Base-by-base conservation (phyloP, 2,888 invertebrate species). In the Stenolophus ochropezus region DNA sequence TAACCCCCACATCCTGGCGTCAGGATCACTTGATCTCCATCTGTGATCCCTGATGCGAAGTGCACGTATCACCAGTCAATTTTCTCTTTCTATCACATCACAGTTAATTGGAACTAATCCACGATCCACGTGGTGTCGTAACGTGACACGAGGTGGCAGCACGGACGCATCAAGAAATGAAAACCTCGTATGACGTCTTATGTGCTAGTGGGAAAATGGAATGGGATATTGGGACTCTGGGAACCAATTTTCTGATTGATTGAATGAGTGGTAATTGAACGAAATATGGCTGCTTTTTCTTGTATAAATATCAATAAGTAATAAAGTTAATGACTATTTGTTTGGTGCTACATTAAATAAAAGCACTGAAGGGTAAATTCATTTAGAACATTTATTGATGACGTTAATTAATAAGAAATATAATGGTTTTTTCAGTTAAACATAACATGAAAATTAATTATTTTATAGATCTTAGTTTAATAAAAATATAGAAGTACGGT, bases 21-120 rank as follows among this genome's bases (percentile, higher is more conserved):
- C 27, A 69, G 33, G 65, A 69, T 61, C 23, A 61, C 33, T 69
- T 69, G 33, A 69, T 69, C 27, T 18, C 33, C 18, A 58, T 21
- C 11, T 58, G 20, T n/a, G 20, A 8, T 20, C 58, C 21, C 58
- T 21, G 1, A 65, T 5, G 65, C 27, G 23, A 4, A 25, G 18
- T 18, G 53, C 53, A 69, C 49, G 25, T 14, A 27, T 16, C 65
- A 11, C 14, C 14, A 77, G 23, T 20, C 77, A 77, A 77, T 77
- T 76, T 56, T 56, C 56, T 61, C 58, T 77, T 69, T 77, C 21
- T 42, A 33, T 58, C 77, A 18, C 77, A 47, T 77, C 61, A 42
- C 4, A 78, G 49, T 65, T 78, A 78, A 78, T 78, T 78, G 58
- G 78, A 65, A 18, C 16, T 78, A 49, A 65, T 78, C 49, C 65